Conservation (phyloP, 2,797 vertebrate species). For the Malurus splendens region DNA sequence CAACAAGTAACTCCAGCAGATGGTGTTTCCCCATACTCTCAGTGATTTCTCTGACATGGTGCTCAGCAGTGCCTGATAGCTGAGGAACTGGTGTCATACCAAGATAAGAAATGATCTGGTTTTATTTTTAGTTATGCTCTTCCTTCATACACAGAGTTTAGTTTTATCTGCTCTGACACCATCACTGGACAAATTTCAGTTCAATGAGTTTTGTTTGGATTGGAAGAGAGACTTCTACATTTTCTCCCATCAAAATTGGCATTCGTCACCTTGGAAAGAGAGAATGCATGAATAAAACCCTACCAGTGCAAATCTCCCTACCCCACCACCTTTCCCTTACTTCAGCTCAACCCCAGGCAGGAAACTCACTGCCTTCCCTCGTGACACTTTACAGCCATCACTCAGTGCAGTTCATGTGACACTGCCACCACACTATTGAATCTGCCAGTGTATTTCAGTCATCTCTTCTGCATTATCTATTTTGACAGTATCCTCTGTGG, state of each 20-base stretch:
- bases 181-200: neutral
- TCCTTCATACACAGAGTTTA: neutral
- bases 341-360: neutral
- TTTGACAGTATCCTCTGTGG: neutral
- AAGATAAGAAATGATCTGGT: neutral
- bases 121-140: neutral
- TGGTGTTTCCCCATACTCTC: neutral
- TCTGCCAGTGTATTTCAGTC: neutral
- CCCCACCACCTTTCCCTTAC: neutral
- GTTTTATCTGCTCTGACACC: neutral
- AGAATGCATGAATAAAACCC: neutral
- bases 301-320: neutral
- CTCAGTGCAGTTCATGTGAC: fast-evolving
- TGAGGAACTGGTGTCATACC: neutral
- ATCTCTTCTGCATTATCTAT: neutral
- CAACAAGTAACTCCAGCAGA: neutral
- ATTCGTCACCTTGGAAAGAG: neutral
- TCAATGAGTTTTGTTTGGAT: neutral
- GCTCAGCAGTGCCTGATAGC: neutral
- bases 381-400: neutral
- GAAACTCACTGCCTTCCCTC: neutral
- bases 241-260: neutral
- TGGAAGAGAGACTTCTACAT: neutral
- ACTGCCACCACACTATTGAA: neutral
- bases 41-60: neutral